Evolutionary conservation across 2,797 vertebrate species (phyloP), one percentile per base, ranked within the genome.

Genomic region (Acropternis orthonyx): DNA sequence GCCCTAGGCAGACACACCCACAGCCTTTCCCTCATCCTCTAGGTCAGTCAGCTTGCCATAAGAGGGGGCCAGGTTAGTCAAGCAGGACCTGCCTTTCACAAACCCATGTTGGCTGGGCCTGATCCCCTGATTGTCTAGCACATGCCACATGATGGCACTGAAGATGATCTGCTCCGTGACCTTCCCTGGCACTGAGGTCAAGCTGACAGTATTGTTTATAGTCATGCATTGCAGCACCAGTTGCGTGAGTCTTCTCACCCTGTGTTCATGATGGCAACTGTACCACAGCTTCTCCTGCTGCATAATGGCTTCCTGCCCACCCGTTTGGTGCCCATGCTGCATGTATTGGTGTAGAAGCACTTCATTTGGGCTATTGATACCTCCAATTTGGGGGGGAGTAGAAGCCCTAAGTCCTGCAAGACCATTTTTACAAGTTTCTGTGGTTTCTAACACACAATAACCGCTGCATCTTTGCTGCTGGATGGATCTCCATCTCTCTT

Each of bases 231-330:
- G 18, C 55, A 68, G 9, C 12, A 14, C 10, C 10, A 12, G 21
- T 4, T 19, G 14, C 10, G 7, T 0, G 0, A 34, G 43, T 34
- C 41, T 56, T 32, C 10, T 24, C 17, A 20, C 28, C 10, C 39
- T 44, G 12, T 28, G 52, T 32, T 32, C 7, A 2, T 14, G 27
- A 26, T 36, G 23, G 11, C 22, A 63, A 6, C 43, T 51, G 8
- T 14, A 27, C 11, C 28, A 43, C 2, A 12, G 18, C 4, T 74
- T 61, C 62, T 56, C 9, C 56, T 46, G 51, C 32, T 77, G 46
- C 13, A 2, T 3, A 21, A 34, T 21, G 12, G 59, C 13, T 62
- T 46, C 22, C 26, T 51, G 22, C 26, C 55, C 11, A 8, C 67
- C 30, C 43, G 8, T 32, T 43, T 39, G 12, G 13, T 65, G 37